Percentiles rank a stretch among this genome's conserved stretches.
Evolutionary conservation across 2,888 invertebrate genomes (phyloP).

Genomic region (Calephelis perditalis): DNA sequence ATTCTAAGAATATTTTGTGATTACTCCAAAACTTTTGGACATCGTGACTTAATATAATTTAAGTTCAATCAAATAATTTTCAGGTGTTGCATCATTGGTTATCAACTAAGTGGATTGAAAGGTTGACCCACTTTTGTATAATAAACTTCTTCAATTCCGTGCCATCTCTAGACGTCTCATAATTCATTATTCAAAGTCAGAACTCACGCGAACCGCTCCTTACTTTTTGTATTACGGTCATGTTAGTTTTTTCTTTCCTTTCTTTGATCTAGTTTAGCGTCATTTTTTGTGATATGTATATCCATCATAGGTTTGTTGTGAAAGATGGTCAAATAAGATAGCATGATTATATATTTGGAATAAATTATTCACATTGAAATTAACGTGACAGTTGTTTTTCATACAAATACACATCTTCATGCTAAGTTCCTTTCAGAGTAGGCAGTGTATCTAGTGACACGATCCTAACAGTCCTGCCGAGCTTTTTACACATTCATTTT

Average conservation of each 20-base stretch:
- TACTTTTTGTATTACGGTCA: constrained; percentile 34
- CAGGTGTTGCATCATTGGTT: constrained; percentile 48
- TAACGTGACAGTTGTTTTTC: too few species aligned
- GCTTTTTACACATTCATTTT: too few species aligned
- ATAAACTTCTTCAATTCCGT: constrained; percentile 61
- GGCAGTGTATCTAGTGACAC: too few species aligned
- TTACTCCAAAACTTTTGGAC: too few species aligned
- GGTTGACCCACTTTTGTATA: constrained; percentile 56
- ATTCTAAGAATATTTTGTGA: too few species aligned
- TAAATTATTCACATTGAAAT: too few species aligned
- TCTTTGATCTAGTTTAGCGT: constrained; percentile 24
- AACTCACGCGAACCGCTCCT: constrained; percentile 58
- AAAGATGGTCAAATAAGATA: too few species aligned
- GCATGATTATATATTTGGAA: too few species aligned
- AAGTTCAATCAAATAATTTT: constrained; percentile 37
- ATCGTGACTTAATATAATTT: too few species aligned
- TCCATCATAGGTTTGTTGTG: not conserved
- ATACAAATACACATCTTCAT: too few species aligned
- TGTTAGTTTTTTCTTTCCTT: constrained; percentile 27
- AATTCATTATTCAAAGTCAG: constrained; percentile 67
- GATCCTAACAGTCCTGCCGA: too few species aligned
- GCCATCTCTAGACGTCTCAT: constrained; percentile 54
- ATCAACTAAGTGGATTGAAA: constrained; percentile 42
- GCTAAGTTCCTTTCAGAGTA: too few species aligned
- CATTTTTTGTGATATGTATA: not conserved